Conservation (phyloP, 2,797 vertebrate genomes). For the Acipenser ruthenus region DNA sequence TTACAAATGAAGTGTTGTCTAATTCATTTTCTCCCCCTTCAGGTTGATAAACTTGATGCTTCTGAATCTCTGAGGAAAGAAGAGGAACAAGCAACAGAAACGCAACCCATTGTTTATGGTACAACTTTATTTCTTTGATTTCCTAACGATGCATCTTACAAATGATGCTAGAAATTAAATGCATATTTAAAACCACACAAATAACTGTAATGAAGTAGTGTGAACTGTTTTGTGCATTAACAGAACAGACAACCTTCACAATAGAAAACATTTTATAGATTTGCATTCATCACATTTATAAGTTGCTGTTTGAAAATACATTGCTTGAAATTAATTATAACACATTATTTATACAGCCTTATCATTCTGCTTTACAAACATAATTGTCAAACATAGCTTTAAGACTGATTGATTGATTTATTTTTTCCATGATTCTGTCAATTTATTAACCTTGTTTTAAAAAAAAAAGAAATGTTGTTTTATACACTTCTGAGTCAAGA, state of each 20-base stretch:
- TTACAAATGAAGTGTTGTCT: no score
- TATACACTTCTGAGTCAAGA: no score
- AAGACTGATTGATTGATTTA: slow-evolving; percentile 38
- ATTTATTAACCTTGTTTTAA: background rate
- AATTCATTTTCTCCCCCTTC: slow-evolving; percentile 17
- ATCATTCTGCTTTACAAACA: no score
- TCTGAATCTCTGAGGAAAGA: slow-evolving; percentile 98
- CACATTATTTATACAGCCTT: no score
- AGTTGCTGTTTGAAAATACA: no score
- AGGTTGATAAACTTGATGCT: slow-evolving; percentile 97
- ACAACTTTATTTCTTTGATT: slow-evolving; percentile 30
- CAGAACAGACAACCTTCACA: background rate
- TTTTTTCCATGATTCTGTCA: slow-evolving; percentile 10
- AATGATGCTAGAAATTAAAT: background rate
- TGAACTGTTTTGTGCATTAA: no score
- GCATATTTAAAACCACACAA: background rate
- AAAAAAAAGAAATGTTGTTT: slow-evolving; percentile 6
- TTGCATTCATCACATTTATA: no score
- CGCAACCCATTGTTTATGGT: slow-evolving; percentile 98
- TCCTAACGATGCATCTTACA: background rate
- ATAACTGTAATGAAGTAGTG: no score
- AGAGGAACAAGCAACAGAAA: slow-evolving; percentile 96
- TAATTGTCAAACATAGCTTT: no score
- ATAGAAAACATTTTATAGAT: no score
- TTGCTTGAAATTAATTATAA: no score